phyloP scores from a whole-genome alignment of 1,140 invertebrate species.

The Ostrea edulis region DNA sequence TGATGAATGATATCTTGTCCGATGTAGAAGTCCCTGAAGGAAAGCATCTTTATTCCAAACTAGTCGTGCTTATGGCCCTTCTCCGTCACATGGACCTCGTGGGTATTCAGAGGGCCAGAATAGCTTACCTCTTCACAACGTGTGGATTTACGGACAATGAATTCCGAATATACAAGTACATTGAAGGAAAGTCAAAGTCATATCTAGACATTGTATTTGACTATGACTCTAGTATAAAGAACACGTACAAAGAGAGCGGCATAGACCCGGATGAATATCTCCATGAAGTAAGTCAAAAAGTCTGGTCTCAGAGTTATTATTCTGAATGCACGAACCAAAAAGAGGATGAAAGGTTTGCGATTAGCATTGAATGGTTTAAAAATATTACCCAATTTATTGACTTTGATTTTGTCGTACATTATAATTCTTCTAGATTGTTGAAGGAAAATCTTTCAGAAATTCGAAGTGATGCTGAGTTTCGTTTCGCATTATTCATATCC shows the following conservation, averaged over 20 bases:
- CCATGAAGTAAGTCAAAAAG: neutral
- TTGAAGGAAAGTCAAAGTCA: slow-evolving; percentile 12
- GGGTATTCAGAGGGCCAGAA: slow-evolving; percentile 28
- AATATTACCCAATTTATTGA: slow-evolving; percentile 32
- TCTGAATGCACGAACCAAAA: neutral
- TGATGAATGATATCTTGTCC: neutral
- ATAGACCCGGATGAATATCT: neutral
- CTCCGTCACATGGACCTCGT: neutral
- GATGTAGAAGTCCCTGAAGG: neutral
- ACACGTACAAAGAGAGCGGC: neutral
- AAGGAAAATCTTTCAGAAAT: neutral
- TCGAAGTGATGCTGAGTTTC: neutral
- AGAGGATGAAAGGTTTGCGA: neutral
- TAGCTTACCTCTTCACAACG: neutral
- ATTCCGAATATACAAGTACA: neutral
- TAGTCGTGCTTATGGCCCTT: neutral
- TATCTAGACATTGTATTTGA: neutral
- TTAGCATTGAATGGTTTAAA: slow-evolving; percentile 9
- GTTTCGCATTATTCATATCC: neutral
- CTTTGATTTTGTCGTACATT: neutral
- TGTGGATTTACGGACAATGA: neutral
- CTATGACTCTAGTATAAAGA: neutral
- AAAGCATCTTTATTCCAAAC: neutral
- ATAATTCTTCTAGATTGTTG: neutral
- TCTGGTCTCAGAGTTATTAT: neutral